Conservation (phyloP, 2,797 vertebrate genomes). For the Enteromius viviparus region DNA sequence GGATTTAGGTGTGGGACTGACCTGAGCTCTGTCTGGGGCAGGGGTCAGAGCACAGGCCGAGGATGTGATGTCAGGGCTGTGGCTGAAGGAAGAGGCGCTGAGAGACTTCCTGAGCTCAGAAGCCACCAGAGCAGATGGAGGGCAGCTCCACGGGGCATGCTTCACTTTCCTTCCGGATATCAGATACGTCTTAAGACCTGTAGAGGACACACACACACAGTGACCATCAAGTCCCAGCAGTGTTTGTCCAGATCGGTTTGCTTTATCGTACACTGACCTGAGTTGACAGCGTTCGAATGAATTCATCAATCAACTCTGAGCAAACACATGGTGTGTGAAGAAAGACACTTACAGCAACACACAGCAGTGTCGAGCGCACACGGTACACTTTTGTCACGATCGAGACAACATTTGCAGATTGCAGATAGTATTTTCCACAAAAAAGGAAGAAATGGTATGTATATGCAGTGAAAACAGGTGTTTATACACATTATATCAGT, state of each 20-base stretch:
- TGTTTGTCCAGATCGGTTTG: constrained; percentile 6
- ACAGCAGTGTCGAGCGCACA: neutral
- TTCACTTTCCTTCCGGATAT: constrained; percentile 89
- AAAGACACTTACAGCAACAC: constrained; percentile 7
- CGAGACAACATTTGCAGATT: neutral
- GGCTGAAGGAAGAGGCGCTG: constrained; percentile 66
- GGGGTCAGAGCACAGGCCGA: constrained; percentile 1
- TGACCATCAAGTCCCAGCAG: constrained; percentile 6
- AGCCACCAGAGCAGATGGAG: constrained; percentile 1
- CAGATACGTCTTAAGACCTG: constrained; percentile 93
- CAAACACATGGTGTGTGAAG: constrained; percentile 5
- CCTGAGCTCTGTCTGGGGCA: constrained; percentile 14
- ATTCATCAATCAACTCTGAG: constrained; percentile 36
- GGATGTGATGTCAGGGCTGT: constrained; percentile 72
- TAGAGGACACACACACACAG: constrained; percentile 24
- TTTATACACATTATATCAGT: no score
- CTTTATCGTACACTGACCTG: constrained; percentile 17
- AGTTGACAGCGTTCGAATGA: constrained; percentile 26
- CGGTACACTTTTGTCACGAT: neutral
- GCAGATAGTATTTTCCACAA: neutral
- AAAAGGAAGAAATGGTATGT: neutral
- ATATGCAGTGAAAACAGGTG: no score
- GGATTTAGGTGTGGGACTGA: neutral
- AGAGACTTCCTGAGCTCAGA: constrained; percentile 22
- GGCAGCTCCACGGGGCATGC: constrained; percentile 73